phyloP scores from a whole-genome alignment of 2,113 vertebrate genomes.

The Promerops cafer region DNA sequence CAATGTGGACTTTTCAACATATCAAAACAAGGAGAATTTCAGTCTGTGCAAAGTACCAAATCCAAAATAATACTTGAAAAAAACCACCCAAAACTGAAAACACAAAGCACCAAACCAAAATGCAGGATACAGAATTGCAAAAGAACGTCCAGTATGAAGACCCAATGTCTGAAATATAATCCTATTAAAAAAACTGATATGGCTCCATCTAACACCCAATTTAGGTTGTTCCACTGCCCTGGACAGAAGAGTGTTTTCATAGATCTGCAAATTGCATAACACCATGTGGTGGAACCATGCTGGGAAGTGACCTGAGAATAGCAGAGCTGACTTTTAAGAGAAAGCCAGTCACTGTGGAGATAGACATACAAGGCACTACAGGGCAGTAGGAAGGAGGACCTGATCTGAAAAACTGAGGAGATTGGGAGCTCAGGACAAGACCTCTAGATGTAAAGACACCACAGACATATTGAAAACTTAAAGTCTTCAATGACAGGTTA shows the following conservation, averaged over 20 bases:
- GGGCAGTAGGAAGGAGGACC: neutral
- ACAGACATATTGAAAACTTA: neutral
- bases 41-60: neutral
- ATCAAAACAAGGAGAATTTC: neutral
- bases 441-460: neutral
- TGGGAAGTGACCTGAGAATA: neutral
- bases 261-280: neutral
- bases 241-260: neutral
- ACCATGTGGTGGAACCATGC: neutral
- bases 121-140: neutral
- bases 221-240: neutral
- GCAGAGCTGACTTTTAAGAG: neutral
- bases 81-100: rapidly evolving
- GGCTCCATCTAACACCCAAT: neutral
- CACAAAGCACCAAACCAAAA: neutral
- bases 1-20: neutral
- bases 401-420: neutral
- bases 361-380: neutral
- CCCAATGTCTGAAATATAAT: neutral
- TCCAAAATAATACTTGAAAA: neutral
- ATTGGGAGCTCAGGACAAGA: neutral
- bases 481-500: neutral
- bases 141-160: neutral
- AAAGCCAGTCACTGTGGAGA: neutral
- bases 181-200: neutral